Base-by-base conservation (phyloP, 2,113 vertebrate genomes). In the Astur gentilis region DNA sequence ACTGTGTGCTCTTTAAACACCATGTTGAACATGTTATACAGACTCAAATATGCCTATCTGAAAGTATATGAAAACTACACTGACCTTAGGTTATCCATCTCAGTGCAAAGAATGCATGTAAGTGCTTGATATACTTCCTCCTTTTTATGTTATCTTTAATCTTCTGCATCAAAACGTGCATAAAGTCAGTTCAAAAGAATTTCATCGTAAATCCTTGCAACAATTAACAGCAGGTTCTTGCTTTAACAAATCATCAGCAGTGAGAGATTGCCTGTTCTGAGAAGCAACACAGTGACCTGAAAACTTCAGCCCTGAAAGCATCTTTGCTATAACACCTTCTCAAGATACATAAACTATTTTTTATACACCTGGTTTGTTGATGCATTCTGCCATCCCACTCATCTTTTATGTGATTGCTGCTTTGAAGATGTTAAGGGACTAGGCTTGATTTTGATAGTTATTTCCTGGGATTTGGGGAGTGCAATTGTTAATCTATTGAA, bases 121-220 rank as follows among this genome's bases (percentile, higher is more conserved):
- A 89, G 72, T 72, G 70, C 88, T 95, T 95, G 34, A 82, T 84
- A 87, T n/a, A 13, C 20, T 87, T 83, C 81, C 52, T 87, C 66
- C 61, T 96, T 97, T 86, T 92, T 54, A 36, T 71, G 67, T 79
- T 95, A 75, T 86, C 83, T 84, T 69, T 90, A 91, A 76, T 93
- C 32, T 83, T 66, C 45, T 79, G 66, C 79, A 89, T 95, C 57
- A 94, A 94, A 93, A 93, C 62, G 47, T 87, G 52, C 65, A 87
- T 40, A 57, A 77, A 80, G 78, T 47, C 82, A 80, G 87, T 97
- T 96, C 87, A 95, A 96, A 97, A 84, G 85, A 60, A 95, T 90
- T 93, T 93, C 34, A 12, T 38, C 73, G 40, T 70, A 95, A 95
- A 89, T 75, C 32, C 32, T 97, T 94, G 47, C 45, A 95, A 93